Evolutionary conservation across 1,140 invertebrate genomes (phyloP).

Genomic region (Caenorhabditis brenneri): DNA sequence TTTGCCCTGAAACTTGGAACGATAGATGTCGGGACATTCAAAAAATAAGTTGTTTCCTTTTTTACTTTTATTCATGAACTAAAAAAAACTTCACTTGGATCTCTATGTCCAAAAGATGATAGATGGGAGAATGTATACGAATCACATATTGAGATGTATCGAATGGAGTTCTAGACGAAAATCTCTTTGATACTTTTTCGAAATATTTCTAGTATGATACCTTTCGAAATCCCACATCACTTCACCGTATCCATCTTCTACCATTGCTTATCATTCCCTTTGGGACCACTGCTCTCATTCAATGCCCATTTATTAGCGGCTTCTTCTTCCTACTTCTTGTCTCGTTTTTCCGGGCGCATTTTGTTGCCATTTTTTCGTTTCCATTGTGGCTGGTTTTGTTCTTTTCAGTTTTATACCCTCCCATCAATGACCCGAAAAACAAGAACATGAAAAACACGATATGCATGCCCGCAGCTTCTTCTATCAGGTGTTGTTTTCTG

Average conservation of each 20-base stretch:
- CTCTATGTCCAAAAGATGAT: too few species aligned
- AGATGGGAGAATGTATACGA: too few species aligned
- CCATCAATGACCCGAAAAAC: conserved; percentile 29
- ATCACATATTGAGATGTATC: too few species aligned
- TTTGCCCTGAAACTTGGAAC: conserved; percentile 5
- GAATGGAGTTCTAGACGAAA: too few species aligned
- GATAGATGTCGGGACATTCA: neutral
- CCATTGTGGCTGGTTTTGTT: neutral
- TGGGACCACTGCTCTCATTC: conserved; percentile 31
- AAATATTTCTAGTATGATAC: neutral
- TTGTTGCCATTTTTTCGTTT: conserved; percentile 10
- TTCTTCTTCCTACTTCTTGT: conserved; percentile 15
- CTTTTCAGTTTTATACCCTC: neutral
- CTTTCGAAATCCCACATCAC: neutral
- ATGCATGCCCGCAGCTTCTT: neutral
- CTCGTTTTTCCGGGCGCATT: conserved; percentile 16
- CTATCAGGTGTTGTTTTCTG: conserved; percentile 9
- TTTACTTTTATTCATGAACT: neutral
- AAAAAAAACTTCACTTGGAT: too few species aligned
- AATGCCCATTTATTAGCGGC: conserved; percentile 43
- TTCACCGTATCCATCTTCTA: neutral
- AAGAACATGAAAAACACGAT: neutral
- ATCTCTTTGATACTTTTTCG: too few species aligned
- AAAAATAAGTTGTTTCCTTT: neutral
- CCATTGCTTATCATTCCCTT: neutral